Evolutionary conservation across 2,888 invertebrate species (phyloP).

Genomic region (Conomelus anceps): DNA sequence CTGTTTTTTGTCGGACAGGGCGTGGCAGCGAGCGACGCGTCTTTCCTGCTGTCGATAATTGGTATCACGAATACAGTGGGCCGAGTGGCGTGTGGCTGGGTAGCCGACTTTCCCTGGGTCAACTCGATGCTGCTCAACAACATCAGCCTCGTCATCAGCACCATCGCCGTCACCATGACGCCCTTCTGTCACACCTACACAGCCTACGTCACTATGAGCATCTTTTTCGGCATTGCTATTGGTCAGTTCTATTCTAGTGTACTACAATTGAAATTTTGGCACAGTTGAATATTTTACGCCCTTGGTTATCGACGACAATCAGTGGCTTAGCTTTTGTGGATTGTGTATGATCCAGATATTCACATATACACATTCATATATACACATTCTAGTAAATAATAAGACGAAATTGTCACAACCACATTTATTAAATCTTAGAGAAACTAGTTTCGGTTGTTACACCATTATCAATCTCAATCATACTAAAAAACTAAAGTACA

Average conservation of each 20-base stretch:
- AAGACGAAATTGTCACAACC: too few relatives aligned
- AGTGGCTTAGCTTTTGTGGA: too few relatives aligned
- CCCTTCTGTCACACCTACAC: slow-evolving; percentile 74
- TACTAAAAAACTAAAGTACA: too few relatives aligned
- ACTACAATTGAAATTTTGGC: too few relatives aligned
- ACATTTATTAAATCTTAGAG: too few relatives aligned
- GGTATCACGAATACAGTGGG: slow-evolving; percentile 92
- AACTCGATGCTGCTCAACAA: slow-evolving; percentile 90
- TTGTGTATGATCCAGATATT: too few relatives aligned
- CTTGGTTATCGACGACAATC: too few relatives aligned
- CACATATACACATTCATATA: too few relatives aligned
- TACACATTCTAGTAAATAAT: too few relatives aligned
- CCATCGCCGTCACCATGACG: slow-evolving; percentile 73
- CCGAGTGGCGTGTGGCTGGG: slow-evolving; percentile 79
- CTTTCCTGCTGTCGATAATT: slow-evolving; percentile 69
- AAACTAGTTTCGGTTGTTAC: too few relatives aligned
- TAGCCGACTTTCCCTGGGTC: slow-evolving; percentile 85
- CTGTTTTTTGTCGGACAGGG: slow-evolving; percentile 48
- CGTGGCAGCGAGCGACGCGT: slow-evolving; percentile 61
- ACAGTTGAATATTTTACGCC: too few relatives aligned
- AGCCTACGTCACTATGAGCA: slow-evolving; percentile 68
- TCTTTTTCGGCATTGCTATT: slow-evolving; percentile 86
- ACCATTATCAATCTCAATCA: too few relatives aligned
- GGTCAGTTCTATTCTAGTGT: slow-evolving; percentile 64
- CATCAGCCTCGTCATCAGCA: slow-evolving; percentile 80